Evolutionary conservation across 2,888 invertebrate genomes (phyloP).

Genomic region (Gerosis bhagava): DNA sequence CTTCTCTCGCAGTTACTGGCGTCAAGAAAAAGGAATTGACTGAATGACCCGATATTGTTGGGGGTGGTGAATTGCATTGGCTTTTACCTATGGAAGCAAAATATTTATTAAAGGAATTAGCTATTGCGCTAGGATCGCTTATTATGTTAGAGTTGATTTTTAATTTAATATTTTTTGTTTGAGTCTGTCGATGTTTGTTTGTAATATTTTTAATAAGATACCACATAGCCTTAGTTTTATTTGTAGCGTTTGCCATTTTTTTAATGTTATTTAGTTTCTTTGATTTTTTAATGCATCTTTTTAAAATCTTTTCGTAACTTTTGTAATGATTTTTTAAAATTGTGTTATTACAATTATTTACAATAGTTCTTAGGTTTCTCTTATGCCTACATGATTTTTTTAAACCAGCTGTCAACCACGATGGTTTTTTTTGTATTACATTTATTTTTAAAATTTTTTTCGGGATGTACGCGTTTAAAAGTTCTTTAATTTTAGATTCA

Average conservation of each 20-base stretch:
- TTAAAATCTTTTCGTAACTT: slow-evolving; percentile 1
- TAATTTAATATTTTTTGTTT: no score
- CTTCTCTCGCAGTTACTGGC: no score
- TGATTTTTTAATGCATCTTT: neutral
- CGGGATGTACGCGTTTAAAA: neutral
- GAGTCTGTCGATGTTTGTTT: no score
- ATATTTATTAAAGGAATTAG: no score
- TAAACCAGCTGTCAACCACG: neutral
- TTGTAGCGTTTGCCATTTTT: neutral
- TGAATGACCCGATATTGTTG: no score
- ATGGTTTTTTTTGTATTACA: neutral
- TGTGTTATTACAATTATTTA: neutral
- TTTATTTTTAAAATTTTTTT: neutral
- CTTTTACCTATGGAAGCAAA: no score
- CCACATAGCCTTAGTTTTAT: slow-evolving; percentile 7
- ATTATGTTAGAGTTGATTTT: no score
- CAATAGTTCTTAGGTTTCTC: neutral
- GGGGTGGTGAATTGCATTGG: no score
- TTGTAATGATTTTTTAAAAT: slow-evolving; percentile 50
- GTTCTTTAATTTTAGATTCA: neutral
- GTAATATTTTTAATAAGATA: no score
- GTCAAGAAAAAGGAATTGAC: no score
- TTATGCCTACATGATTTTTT: slow-evolving; percentile 1
- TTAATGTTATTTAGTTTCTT: neutral
- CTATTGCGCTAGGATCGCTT: no score